Base-by-base conservation (phyloP, 2,888 invertebrate species). In the Germaria angustata region DNA sequence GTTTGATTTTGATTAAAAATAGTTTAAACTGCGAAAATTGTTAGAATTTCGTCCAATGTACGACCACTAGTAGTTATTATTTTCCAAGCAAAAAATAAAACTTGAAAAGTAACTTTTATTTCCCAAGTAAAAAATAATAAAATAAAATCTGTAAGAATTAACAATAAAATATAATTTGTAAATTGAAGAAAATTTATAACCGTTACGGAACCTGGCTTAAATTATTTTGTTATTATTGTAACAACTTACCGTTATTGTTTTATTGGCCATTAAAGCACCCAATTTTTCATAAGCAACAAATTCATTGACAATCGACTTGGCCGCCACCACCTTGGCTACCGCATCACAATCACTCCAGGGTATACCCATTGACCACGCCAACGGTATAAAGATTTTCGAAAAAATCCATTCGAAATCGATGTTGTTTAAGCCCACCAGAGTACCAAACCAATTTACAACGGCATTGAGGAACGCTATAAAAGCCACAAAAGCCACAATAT, bases 261-360 rank as follows among this genome's bases (percentile, higher is more conserved):
- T 92, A 0, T 87, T 88, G 0, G 87, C 86, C 78, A 94, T 93
- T 90, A 94, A 94, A 81, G 93, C 92, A 0, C 95, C 94, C 89
- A 98, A 93, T 57, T 94, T 92, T 88, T 95, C 92, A 89, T 97
- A 98, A 0, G 98, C 98, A 0, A 97, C 95, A 89, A 98, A 98
- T 90, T 98, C 98, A 88, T 98, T 98, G 15, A 98, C 93, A 15
- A 97, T 94, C 0, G 96, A 96, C 92, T 99, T 99, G 20, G 97
- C 91, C 0, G 98, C 98, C 53, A 99, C 95, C 8, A 99, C 92
- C 36, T 94, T 93, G 0, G 95, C 98, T 0, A 98, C 96, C 8
- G 92, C 90, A 84, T 94, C 93, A 85, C 95, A 95, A 85, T 96
- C 94, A 0, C 92, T 87, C 92, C 92, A 92, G 0, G 93, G 92